phyloP scores from a whole-genome alignment of 2,797 vertebrate genomes.

The Linurgus olivaceus region DNA sequence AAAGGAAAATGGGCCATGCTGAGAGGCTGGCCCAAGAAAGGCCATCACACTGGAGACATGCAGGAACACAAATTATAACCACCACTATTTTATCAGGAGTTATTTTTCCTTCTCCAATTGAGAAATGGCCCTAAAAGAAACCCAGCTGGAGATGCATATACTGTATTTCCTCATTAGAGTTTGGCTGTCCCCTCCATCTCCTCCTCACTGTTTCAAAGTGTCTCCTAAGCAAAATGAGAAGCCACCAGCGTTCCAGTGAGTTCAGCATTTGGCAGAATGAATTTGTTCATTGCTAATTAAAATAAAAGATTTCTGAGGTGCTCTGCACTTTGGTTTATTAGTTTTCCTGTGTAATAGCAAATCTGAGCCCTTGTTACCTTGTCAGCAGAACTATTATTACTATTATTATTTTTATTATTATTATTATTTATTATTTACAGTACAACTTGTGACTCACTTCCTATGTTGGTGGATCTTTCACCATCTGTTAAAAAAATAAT shows the following conservation, averaged over 20 bases:
- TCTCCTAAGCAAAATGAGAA: constrained; percentile 39
- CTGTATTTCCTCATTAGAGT: constrained; percentile 34
- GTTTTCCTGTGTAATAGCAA: constrained; percentile 29
- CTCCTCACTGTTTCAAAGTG: not conserved
- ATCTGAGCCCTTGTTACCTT: constrained; percentile 62
- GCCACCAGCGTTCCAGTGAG: constrained; percentile 9
- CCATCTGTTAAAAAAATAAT: constrained; percentile 70
- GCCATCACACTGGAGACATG: not conserved
- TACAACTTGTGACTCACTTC: constrained; percentile 66
- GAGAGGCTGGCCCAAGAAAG: not conserved
- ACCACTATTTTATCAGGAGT: not conserved
- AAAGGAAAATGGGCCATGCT: not conserved
- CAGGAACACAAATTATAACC: not conserved
- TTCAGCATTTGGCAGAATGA: constrained; percentile 59
- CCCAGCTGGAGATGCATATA: constrained; percentile 14
- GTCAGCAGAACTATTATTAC: constrained; percentile 67
- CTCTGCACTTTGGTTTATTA: constrained; percentile 68
- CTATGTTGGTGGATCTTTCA: constrained; percentile 44
- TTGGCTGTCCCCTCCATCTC: not conserved
- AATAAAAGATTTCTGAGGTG: constrained; percentile 65
- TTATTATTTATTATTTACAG: constrained; percentile 68
- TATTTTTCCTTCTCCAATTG: not conserved
- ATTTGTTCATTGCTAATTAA: constrained; percentile 67
- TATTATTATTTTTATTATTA: constrained; percentile 7
- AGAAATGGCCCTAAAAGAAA: constrained; percentile 27